A percentile compares a stretch with the other conserved stretches of the same genome.
phyloP scores from a whole-genome alignment of 2,888 invertebrate species.

The Sinopyrophorus schimmeli region DNA sequence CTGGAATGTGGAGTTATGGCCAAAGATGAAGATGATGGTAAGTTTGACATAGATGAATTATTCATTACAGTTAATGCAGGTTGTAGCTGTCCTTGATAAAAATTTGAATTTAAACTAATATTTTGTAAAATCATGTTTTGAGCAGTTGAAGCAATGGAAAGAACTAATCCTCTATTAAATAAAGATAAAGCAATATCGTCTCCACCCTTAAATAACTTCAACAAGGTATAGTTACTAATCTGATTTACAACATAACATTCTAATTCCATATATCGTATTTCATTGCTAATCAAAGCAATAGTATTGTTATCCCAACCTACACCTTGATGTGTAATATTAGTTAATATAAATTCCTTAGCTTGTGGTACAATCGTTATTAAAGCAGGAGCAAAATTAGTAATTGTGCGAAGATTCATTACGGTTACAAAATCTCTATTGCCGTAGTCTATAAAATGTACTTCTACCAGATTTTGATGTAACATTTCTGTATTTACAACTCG shows the following conservation, averaged over 20 bases:
- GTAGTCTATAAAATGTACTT: conserved; percentile 71
- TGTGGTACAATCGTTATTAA: conserved; percentile 58
- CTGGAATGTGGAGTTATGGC: conserved; percentile 1
- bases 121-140: conserved; percentile 52
- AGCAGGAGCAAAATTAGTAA: conserved; percentile 59
- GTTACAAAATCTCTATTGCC: conserved; percentile 67
- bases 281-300: conserved; percentile 52
- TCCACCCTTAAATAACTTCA: conserved; percentile 57
- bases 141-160: conserved; percentile 53
- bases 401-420: conserved; percentile 61
- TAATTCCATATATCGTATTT: conserved; percentile 54
- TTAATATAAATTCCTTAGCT: conserved; percentile 64
- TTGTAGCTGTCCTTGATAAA: no score
- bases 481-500: conserved; percentile 59
- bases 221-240: conserved; percentile 53
- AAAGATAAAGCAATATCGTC: conserved; percentile 58
- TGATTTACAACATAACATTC: conserved; percentile 54
- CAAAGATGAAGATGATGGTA: conserved; percentile 38
- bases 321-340: conserved; percentile 59
- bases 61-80: not conserved
- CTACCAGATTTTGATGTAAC: conserved; percentile 60
- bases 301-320: conserved; percentile 61
- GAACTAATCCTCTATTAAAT: conserved; percentile 54
- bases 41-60: not conserved
- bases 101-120: not conserved